Percentiles rank a stretch among this genome's conserved stretches.
Conservation (phyloP, 2,888 invertebrate genomes). For the Galerucella nymphaeae region DNA sequence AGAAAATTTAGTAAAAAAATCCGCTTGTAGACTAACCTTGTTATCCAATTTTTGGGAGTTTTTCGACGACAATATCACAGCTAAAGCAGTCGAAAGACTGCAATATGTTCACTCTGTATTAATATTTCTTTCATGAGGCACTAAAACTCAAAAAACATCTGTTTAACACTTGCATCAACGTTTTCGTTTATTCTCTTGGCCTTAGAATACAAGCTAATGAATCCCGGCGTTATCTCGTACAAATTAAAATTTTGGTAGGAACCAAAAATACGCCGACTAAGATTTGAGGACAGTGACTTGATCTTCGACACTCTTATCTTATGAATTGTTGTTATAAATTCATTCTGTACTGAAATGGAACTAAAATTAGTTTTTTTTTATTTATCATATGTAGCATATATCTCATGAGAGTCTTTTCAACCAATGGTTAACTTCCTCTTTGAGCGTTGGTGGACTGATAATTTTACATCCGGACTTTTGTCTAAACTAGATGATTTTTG, state of each 20-base stretch:
- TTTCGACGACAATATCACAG: background rate
- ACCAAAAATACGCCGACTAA: slow-evolving; percentile 38
- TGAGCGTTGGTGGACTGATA: slow-evolving; percentile 50
- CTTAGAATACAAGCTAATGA: slow-evolving; percentile 10
- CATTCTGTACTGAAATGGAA: slow-evolving; percentile 40
- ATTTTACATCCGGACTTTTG: slow-evolving; percentile 47
- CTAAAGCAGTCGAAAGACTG: slow-evolving; percentile 30
- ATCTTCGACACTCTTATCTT: slow-evolving; percentile 56
- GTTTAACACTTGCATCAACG: slow-evolving; percentile 50
- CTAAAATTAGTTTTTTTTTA: slow-evolving; percentile 45
- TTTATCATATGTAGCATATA: slow-evolving; percentile 47
- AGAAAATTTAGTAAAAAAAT: background rate
- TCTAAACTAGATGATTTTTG: slow-evolving; percentile 38
- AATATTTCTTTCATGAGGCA: slow-evolving; percentile 43
- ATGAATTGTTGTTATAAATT: slow-evolving; percentile 43
- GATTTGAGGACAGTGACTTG: slow-evolving; percentile 56
- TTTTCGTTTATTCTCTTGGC: slow-evolving; percentile 31
- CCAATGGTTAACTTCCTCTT: slow-evolving; percentile 56
- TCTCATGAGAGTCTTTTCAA: slow-evolving; percentile 57
- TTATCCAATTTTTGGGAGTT: slow-evolving; percentile 4
- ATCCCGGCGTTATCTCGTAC: slow-evolving; percentile 27
- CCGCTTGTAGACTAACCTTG: slow-evolving; percentile 28
- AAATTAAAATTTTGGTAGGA: slow-evolving; percentile 46
- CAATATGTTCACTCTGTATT: slow-evolving; percentile 24
- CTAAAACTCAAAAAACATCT: slow-evolving; percentile 47